Evolutionary conservation across 1,140 invertebrate genomes (phyloP).

Genomic region (Drosophila hydei): DNA sequence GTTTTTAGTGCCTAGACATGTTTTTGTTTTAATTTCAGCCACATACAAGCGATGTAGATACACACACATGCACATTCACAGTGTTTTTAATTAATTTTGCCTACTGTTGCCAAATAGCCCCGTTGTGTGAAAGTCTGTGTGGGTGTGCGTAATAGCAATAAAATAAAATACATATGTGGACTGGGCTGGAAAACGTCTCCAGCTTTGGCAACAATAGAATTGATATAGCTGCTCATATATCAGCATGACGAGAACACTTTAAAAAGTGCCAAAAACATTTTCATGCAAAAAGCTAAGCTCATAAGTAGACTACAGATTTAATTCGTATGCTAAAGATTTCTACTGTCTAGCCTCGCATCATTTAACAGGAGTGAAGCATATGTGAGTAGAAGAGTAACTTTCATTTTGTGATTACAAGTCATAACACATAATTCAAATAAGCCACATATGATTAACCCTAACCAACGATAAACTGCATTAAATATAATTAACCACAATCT

Average conservation of each 20-base stretch:
- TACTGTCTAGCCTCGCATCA: constrained; percentile 8
- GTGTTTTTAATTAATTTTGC: constrained; percentile 77
- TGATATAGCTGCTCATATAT: constrained; percentile 57
- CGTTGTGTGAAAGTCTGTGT: constrained; percentile 27
- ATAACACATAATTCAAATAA: background rate
- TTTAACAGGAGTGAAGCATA: background rate
- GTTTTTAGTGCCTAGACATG: constrained; percentile 81
- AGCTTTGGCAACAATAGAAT: constrained; percentile 73
- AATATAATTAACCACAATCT: background rate
- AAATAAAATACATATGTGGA: constrained; percentile 67
- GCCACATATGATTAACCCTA: background rate
- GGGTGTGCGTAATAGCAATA: constrained; percentile 59
- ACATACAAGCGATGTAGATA: constrained; percentile 8
- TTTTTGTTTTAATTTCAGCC: constrained; percentile 63
- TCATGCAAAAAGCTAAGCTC: constrained; percentile 3
- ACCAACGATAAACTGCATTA: too few relatives aligned
- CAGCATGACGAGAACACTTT: constrained; percentile 24
- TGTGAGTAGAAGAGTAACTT: background rate
- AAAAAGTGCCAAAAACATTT: constrained; percentile 30
- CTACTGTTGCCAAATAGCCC: constrained; percentile 57
- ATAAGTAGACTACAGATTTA: background rate
- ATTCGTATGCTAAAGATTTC: background rate
- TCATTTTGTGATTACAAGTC: background rate
- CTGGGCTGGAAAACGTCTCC: constrained; percentile 49
- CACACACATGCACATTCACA: constrained; percentile 36